Conservation (phyloP, 2,797 vertebrate genomes). For the Loris lydekkerianus region DNA sequence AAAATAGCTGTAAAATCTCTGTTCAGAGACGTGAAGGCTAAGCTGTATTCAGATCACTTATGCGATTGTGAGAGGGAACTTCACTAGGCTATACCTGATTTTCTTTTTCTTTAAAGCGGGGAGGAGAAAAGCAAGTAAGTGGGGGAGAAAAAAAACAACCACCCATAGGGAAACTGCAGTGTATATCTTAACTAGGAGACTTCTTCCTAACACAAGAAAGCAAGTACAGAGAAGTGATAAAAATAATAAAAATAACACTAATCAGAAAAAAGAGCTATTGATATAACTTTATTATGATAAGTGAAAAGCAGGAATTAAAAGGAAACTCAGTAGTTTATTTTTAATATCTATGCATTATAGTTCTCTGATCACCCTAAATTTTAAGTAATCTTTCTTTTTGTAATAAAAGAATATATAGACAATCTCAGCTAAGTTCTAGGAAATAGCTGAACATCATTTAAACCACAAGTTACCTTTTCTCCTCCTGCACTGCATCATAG, state of each 20-base stretch:
- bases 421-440: background rate
- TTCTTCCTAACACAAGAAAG: background rate
- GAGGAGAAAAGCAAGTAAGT: background rate
- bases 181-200: background rate
- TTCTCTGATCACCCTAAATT: background rate
- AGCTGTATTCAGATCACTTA: background rate
- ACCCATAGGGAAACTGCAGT: background rate
- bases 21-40: background rate
- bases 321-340: conserved; percentile 28
- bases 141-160: background rate
- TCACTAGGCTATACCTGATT: background rate
- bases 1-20: conserved; percentile 61
- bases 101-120: background rate
- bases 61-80: background rate
- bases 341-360: background rate
- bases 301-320: background rate
- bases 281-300: background rate
- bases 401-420: background rate
- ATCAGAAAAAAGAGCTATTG: background rate
- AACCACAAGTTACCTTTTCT: background rate
- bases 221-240: background rate
- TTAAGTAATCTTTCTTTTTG: background rate
- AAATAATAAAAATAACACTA: background rate
- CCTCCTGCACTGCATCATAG: background rate
- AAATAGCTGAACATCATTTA: background rate